phyloP scores from a whole-genome alignment of 1,140 invertebrate species.

The Drosophila busckii region DNA sequence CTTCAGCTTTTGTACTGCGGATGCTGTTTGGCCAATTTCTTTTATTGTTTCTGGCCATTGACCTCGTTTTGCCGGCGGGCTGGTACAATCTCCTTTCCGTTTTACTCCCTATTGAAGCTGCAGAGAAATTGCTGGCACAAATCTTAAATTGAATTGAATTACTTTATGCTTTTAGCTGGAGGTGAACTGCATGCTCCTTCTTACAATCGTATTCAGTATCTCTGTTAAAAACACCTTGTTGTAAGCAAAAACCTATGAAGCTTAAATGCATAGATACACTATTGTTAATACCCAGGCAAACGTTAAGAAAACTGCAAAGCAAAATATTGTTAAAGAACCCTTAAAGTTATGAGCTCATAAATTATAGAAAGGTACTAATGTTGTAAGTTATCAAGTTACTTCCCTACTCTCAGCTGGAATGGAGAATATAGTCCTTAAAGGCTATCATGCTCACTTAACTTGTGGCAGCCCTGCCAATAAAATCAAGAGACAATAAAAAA shows the following conservation, averaged over 20 bases:
- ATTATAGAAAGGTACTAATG: too few species aligned
- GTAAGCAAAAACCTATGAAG: slow-evolving; percentile 24
- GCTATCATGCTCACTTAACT: too few species aligned
- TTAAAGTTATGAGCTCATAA: too few species aligned
- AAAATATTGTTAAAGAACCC: too few species aligned
- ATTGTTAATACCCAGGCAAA: too few species aligned
- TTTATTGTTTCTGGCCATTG: slow-evolving; percentile 58
- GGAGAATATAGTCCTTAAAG: too few species aligned
- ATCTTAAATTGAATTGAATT: slow-evolving; percentile 54
- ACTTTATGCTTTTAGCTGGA: slow-evolving; percentile 45
- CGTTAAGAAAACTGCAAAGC: too few species aligned
- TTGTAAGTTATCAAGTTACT: too few species aligned
- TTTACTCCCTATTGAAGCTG: slow-evolving; percentile 7
- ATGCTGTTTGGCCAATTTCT: slow-evolving; percentile 30
- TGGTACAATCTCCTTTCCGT: slow-evolving; percentile 1
- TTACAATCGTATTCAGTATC: background rate
- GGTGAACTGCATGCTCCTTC: slow-evolving; percentile 10
- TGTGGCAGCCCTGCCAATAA: too few species aligned
- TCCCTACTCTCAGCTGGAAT: too few species aligned
- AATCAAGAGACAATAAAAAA: too few species aligned
- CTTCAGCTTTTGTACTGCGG: background rate
- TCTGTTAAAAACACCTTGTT: slow-evolving; percentile 4
- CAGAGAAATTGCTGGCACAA: slow-evolving; percentile 26
- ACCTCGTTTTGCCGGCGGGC: slow-evolving; percentile 32
- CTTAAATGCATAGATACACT: too few species aligned